Conservation (phyloP, 2,888 invertebrate genomes). For the Clitarchus hookeri region DNA sequence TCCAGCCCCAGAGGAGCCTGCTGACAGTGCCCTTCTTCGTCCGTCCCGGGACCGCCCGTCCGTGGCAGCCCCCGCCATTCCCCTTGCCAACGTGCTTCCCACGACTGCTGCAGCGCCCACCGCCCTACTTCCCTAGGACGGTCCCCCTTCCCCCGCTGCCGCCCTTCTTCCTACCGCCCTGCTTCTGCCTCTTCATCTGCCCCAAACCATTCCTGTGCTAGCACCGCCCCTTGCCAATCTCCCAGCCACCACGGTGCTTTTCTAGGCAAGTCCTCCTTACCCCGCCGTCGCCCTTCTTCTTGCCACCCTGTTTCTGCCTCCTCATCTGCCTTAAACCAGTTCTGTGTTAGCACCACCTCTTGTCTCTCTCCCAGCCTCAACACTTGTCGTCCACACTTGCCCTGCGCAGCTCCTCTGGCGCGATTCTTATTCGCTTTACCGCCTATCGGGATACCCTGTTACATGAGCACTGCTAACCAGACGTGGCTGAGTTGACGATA, state of each 20-base stretch:
- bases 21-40: neutral
- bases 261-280: neutral
- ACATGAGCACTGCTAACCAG: no score
- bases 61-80: neutral
- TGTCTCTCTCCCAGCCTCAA: no score
- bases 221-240: neutral
- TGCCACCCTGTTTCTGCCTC: no score
- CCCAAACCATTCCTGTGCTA: neutral
- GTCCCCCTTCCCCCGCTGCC: constrained; percentile 48
- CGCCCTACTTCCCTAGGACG: constrained; percentile 44
- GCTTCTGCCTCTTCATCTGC: constrained; percentile 22
- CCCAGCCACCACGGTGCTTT: neutral
- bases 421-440: no score
- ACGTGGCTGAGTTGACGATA: no score
- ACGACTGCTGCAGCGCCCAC: constrained; percentile 44
- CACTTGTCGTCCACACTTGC: no score
- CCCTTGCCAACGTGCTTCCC: neutral
- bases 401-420: no score
- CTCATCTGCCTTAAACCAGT: no score
- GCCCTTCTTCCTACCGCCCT: neutral
- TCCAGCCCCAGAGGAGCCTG: neutral
- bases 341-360: no score
- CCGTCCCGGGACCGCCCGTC: neutral
- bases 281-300: no score
- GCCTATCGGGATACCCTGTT: no score